phyloP scores from a whole-genome alignment of 2,797 vertebrate genomes.

The Danionella dracula region DNA sequence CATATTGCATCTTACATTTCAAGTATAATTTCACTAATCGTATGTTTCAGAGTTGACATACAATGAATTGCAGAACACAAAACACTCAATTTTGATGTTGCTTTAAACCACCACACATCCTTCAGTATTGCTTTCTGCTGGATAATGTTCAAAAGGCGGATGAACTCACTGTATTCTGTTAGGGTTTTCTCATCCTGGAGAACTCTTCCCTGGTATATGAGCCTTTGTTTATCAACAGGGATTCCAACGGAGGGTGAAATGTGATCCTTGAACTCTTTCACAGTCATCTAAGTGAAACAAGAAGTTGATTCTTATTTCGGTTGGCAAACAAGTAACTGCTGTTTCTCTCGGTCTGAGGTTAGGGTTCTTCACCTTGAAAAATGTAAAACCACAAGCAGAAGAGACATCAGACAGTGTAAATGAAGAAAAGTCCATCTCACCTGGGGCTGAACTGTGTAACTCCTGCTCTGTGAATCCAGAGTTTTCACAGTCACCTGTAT shows the following conservation, averaged over 20 bases:
- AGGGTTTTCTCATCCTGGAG: slow-evolving; percentile 89
- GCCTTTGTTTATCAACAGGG: slow-evolving; percentile 86
- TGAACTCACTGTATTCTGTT: slow-evolving; percentile 83
- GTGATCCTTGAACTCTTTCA: slow-evolving; percentile 90
- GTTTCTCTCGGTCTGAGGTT: not conserved
- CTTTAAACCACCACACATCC: too few species aligned
- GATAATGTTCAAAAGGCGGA: not conserved
- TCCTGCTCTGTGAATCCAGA: slow-evolving; percentile 87
- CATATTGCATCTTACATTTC: too few species aligned
- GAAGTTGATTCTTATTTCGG: not conserved
- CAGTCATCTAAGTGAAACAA: slow-evolving; percentile 71
- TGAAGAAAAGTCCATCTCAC: slow-evolving; percentile 54
- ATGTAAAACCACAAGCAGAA: not conserved
- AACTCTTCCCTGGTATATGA: slow-evolving; percentile 91
- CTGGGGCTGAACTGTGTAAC: slow-evolving; percentile 81
- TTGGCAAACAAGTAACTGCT: not conserved
- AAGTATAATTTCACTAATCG: too few species aligned
- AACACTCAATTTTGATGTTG: too few species aligned
- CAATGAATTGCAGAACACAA: too few species aligned
- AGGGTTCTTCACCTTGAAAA: not conserved
- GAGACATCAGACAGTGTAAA: not conserved
- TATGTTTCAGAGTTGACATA: too few species aligned
- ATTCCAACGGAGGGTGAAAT: slow-evolving; percentile 85
- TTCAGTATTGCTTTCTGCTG: too few species aligned
- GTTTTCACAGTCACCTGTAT: slow-evolving; percentile 92